Evolutionary conservation across 1,140 invertebrate species (phyloP).

Genomic region (Drosophila asahinai): DNA sequence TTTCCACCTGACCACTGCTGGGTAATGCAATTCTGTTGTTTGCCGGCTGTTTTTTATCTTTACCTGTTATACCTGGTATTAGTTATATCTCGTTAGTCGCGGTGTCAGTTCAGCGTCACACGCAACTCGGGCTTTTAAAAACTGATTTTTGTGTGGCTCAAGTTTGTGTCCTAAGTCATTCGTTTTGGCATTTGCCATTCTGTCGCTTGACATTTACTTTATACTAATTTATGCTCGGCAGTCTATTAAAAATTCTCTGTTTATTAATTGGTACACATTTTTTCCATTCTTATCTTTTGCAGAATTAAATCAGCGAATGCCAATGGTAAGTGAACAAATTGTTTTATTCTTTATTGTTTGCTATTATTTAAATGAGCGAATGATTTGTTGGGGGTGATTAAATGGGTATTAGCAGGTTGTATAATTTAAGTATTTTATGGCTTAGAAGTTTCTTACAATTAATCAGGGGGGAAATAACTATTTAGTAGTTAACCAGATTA

Average conservation of each 20-base stretch:
- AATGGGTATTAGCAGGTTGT: constrained; percentile 32
- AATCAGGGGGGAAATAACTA: background rate
- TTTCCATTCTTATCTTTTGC: constrained; percentile 66
- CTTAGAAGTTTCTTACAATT: background rate
- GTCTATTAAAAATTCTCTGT: constrained; percentile 45
- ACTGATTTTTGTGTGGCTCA: constrained; percentile 42
- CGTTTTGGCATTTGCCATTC: constrained; percentile 71
- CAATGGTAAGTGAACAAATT: constrained; percentile 78
- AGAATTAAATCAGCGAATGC: constrained; percentile 85
- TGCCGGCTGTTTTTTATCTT: constrained; percentile 14
- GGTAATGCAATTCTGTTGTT: constrained; percentile 37
- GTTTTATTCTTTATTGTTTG: constrained; percentile 15
- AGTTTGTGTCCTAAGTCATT: constrained; percentile 80
- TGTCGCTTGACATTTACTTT: constrained; percentile 66
- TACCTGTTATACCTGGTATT: constrained; percentile 1
- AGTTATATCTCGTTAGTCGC: constrained; percentile 9
- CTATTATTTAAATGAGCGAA: constrained; percentile 26
- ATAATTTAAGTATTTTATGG: background rate
- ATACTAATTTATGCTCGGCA: constrained; percentile 61
- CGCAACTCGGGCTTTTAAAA: constrained; percentile 26
- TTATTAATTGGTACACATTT: constrained; percentile 73
- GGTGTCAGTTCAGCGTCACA: constrained; percentile 12
- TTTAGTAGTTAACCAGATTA: too few relatives aligned
- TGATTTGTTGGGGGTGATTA: constrained; percentile 33
- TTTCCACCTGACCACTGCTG: constrained; percentile 7